phyloP scores from a whole-genome alignment of 2,113 vertebrate species.

The Illadopsis cleaveri region DNA sequence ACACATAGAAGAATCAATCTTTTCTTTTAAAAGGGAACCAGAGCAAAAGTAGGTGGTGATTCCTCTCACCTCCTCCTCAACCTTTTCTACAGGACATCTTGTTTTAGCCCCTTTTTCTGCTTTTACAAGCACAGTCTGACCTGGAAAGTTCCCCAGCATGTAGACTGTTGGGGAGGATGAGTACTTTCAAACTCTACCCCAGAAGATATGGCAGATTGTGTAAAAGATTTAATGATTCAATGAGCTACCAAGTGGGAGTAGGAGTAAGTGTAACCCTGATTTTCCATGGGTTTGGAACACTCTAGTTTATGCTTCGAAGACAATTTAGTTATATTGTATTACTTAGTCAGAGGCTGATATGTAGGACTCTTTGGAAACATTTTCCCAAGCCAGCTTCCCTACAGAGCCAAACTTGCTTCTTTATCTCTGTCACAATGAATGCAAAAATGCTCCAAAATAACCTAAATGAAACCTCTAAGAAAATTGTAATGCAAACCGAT shows the following conservation, averaged over 20 bases:
- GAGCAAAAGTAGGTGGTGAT: slow-evolving; percentile 40
- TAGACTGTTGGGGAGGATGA: background rate
- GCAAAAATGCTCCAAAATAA: background rate
- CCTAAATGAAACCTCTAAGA: background rate
- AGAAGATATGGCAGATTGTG: background rate
- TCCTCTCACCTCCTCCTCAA: slow-evolving; percentile 39
- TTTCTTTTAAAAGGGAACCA: background rate
- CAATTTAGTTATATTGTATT: background rate
- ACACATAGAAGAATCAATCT: background rate
- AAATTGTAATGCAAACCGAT: background rate
- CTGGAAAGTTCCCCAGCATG: background rate
- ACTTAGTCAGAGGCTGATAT: background rate
- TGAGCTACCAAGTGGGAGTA: background rate
- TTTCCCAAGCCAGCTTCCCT: background rate
- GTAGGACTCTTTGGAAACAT: background rate
- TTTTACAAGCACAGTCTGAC: background rate
- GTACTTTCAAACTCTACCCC: background rate
- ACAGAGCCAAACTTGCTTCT: background rate
- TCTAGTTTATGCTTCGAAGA: background rate
- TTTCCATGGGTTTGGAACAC: background rate
- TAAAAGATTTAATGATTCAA: background rate
- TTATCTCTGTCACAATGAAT: background rate
- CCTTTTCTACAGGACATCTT: background rate
- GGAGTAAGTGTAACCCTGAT: background rate
- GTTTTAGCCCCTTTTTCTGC: background rate